Percentiles rank a stretch among this genome's conserved stretches.
These are phyloP conservation scores for Microctonus aethiopoides DNA, from an alignment of 2,888 invertebrate species.

Conservation along the genomic window DNA sequence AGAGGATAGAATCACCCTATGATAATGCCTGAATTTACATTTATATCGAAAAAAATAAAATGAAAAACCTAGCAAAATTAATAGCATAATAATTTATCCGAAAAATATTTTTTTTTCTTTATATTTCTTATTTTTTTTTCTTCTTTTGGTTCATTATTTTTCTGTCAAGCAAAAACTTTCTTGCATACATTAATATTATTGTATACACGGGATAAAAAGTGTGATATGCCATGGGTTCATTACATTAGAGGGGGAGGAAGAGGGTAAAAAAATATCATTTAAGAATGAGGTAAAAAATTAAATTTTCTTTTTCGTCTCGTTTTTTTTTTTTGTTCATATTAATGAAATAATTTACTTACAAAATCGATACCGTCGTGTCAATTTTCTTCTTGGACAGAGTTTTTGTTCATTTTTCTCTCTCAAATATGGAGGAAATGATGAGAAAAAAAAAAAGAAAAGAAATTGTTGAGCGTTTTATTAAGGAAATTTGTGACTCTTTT, in stretches of 20 bases:
- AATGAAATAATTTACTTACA: no score
- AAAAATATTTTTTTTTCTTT: background rate
- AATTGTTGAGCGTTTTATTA: no score
- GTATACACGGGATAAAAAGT: background rate
- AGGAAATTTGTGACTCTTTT: no score
- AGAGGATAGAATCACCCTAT: background rate
- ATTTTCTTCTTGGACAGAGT: background rate
- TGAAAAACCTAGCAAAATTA: background rate
- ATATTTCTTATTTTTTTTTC: background rate
- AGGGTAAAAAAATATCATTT: no score
- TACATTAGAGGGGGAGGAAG: background rate
- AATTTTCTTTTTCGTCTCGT: background rate
- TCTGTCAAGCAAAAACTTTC: background rate
- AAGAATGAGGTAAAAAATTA: background rate
- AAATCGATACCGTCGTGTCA: no score
- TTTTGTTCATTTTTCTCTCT: background rate
- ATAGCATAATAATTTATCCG: background rate
- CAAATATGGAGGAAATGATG: background rate
- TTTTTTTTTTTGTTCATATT: no score
- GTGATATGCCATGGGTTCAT: background rate
- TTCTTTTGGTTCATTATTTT: background rate
- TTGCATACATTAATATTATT: background rate
- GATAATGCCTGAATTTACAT: background rate
- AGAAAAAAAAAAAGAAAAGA: constrained; percentile 19
- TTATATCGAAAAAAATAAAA: background rate